Conservation (phyloP, 2,888 invertebrate species). For the Tineola bisselliella region DNA sequence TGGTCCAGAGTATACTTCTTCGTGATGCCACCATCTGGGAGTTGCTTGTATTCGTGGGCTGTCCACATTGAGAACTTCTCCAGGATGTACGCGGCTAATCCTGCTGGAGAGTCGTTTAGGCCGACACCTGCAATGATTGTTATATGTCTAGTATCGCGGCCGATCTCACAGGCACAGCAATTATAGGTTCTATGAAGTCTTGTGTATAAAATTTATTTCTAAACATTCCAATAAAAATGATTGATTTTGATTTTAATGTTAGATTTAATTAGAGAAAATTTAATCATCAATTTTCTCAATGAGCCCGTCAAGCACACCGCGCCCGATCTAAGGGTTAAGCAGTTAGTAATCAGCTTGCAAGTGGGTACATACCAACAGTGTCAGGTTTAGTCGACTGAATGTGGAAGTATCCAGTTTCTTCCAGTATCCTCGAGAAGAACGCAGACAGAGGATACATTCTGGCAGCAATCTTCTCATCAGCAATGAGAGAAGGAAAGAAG, state of each 20-base stretch:
- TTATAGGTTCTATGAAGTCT: too few relatives aligned
- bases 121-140: constrained; percentile 64
- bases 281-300: too few relatives aligned
- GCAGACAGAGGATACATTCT: constrained; percentile 15
- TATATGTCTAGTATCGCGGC: too few relatives aligned
- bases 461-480: constrained; percentile 25
- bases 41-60: constrained; percentile 45
- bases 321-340: too few relatives aligned
- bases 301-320: too few relatives aligned
- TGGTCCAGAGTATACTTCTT: constrained; percentile 70
- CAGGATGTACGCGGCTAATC: constrained; percentile 77
- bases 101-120: constrained; percentile 74
- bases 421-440: neutral
- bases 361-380: constrained; percentile 71
- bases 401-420: constrained; percentile 59
- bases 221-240: too few relatives aligned
- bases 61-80: constrained; percentile 82
- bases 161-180: too few relatives aligned
- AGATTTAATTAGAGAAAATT: too few relatives aligned
- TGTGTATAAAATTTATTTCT: too few relatives aligned
- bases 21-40: constrained; percentile 72
- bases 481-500: constrained; percentile 51
- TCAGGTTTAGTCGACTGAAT: constrained; percentile 90
- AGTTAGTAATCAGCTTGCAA: too few relatives aligned
- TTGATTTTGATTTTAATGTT: too few relatives aligned